Percentiles rank a stretch among this genome's conserved stretches.
phyloP scores from a whole-genome alignment of 1,140 invertebrate genomes.

The Oscheius sp. region DNA sequence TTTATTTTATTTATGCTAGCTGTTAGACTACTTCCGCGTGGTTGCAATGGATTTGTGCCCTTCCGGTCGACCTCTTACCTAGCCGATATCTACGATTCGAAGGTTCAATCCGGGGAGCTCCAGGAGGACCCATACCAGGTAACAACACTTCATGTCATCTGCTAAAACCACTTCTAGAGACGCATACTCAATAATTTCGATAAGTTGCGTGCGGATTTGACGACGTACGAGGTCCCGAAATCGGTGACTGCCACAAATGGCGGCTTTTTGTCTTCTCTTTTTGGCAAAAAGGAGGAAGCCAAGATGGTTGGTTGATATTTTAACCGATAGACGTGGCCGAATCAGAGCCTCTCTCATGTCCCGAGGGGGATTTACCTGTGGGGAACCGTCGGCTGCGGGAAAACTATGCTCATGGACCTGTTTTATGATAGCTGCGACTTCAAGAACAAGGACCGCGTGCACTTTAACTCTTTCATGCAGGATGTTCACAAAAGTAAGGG shows the following conservation, averaged over 20 bases:
- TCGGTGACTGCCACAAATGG: not conserved
- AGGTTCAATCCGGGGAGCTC: not conserved
- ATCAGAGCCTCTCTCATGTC: not conserved
- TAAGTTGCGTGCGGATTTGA: not conserved
- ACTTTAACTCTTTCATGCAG: constrained; percentile 97
- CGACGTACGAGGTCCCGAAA: not conserved
- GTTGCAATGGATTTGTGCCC: not conserved
- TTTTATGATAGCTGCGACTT: constrained; percentile 78
- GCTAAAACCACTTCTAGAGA: not conserved
- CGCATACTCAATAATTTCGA: not conserved
- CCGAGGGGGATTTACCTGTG: constrained; percentile 65
- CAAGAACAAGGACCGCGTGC: constrained; percentile 75
- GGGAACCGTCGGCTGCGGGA: constrained; percentile 75
- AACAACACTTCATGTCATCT: not conserved
- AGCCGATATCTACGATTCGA: not conserved
- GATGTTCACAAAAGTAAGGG: constrained; percentile 76
- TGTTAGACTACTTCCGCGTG: too few species aligned
- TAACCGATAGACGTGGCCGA: not conserved
- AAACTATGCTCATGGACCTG: constrained; percentile 98
- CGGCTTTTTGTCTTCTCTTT: not conserved
- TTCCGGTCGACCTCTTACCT: not conserved
- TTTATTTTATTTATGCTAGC: too few species aligned
- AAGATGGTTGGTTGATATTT: too few species aligned
- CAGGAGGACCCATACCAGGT: not conserved
- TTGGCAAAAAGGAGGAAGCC: not conserved